Conservation (phyloP, 2,888 invertebrate species). For the Leucania comma region DNA sequence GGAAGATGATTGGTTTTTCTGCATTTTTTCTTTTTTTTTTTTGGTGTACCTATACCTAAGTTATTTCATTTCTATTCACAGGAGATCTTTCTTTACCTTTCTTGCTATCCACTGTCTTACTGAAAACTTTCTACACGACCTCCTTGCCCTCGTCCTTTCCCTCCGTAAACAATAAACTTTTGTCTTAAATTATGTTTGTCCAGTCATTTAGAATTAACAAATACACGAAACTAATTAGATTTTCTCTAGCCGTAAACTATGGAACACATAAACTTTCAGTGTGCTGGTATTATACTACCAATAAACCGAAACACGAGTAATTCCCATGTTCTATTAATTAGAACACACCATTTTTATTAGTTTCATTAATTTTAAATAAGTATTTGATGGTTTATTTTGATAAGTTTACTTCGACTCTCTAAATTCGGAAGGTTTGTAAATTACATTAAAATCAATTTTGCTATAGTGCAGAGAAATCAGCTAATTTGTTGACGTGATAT, state of each 20-base stretch:
- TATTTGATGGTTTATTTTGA: not conserved
- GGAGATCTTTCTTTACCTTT: too few species aligned
- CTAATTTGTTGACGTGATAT: too few species aligned
- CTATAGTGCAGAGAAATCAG: too few species aligned
- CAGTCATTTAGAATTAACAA: not conserved
- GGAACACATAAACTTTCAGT: conserved; percentile 26
- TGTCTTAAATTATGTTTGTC: not conserved
- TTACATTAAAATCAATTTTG: not conserved
- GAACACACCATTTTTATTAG: conserved; percentile 20
- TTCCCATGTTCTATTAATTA: conserved; percentile 16
- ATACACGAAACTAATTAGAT: conserved; percentile 31
- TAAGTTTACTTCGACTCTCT: not conserved
- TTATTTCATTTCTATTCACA: too few species aligned
- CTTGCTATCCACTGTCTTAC: not conserved
- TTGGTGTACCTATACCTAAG: too few species aligned
- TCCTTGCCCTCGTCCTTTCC: not conserved
- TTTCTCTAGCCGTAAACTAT: conserved; percentile 29
- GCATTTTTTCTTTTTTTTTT: too few species aligned
- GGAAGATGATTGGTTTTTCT: too few species aligned
- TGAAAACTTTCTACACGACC: not conserved
- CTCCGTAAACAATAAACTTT: not conserved
- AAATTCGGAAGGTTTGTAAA: not conserved
- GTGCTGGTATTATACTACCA: conserved; percentile 3
- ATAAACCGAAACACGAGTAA: conserved; percentile 32
- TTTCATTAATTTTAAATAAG: conserved; percentile 22